These are phyloP conservation scores for Micropoecilia bifurca DNA, from an alignment of 2,797 vertebrate genomes.

Conservation along the genomic window DNA sequence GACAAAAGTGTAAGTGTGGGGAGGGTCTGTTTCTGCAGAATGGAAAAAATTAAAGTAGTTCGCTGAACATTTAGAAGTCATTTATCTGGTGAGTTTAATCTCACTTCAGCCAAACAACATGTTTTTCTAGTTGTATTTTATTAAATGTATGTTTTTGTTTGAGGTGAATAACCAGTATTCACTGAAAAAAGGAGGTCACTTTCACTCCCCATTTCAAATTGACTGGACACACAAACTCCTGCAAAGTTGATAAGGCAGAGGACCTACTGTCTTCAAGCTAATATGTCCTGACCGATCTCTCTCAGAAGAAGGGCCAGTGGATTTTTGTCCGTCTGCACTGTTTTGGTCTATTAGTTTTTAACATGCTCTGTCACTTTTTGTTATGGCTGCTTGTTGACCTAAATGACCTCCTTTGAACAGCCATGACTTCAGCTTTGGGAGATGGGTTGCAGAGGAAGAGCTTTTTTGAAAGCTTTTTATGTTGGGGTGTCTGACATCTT, in stretches of 20 bases:
- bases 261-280: not conserved
- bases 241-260: not conserved
- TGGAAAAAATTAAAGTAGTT: not conserved
- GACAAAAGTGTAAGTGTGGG: not conserved
- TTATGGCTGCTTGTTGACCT: slow-evolving; percentile 7
- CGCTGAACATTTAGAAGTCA: not conserved
- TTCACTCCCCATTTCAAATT: not conserved
- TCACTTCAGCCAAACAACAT: not conserved
- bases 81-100: too few species aligned
- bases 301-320: not conserved
- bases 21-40: not conserved
- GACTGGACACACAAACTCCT: not conserved
- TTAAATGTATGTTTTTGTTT: not conserved
- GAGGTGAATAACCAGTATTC: not conserved
- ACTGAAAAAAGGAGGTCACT: not conserved
- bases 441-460: slow-evolving; percentile 38
- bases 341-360: slow-evolving; percentile 1
- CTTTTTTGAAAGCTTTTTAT: slow-evolving; percentile 42
- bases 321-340: not conserved
- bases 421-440: slow-evolving; percentile 32
- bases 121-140: not conserved
- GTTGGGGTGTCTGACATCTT: slow-evolving; percentile 52
- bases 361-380: not conserved
- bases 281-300: not conserved
- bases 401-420: slow-evolving; percentile 14